Evolutionary conservation across 2,797 vertebrate genomes (phyloP), one percentile per base, ranked within the genome.

Genomic region (Sebastes nivosus): DNA sequence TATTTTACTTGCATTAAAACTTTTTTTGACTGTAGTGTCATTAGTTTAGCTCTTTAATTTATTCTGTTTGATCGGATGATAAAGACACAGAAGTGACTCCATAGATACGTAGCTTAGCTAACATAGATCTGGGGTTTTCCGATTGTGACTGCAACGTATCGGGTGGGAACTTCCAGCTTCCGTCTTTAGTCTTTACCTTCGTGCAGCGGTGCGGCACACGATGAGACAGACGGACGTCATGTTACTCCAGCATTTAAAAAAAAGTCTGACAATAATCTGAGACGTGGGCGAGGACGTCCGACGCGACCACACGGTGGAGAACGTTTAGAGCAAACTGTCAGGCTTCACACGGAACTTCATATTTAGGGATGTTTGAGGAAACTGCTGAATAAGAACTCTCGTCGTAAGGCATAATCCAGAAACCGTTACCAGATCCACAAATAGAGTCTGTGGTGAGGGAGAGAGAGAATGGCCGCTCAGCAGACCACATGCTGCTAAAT

Each of bases 331-430:
- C 36, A 25, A 60, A 30, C 30, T 27, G 63, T 71, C 55, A 54
- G 68, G 14, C 27, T 67, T 36, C 11, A 82, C 70, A 5, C 50
- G 29, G 79, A 8, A 32, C 70, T 82, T 90, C 77, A 78, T 87
- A 80, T 79, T 86, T 74, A 34, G 63, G 69, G 77, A 65, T 74
- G 57, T 79, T 79, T 79, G 74, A 82, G 69, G 68, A 87, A 85
- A 84, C 70, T 76, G 75, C 87, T 71, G 74, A 86, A 18, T 77
- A 64, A 27, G 69, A 89, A n/a, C 8, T 73, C 74, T 69, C 2
- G 11, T 52, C 52, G 66, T 82, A 75, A 89, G 90, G 76, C 82
- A 71, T 84, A 63, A 75, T 79, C 81, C 89, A 89, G 60, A 80
- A 91, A 77, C 70, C 75, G 81, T 5, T 2, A 72, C 32, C 57